Base-by-base conservation (phyloP, 2,888 invertebrate genomes). In the Cataglyphis rosenhaueri region DNA sequence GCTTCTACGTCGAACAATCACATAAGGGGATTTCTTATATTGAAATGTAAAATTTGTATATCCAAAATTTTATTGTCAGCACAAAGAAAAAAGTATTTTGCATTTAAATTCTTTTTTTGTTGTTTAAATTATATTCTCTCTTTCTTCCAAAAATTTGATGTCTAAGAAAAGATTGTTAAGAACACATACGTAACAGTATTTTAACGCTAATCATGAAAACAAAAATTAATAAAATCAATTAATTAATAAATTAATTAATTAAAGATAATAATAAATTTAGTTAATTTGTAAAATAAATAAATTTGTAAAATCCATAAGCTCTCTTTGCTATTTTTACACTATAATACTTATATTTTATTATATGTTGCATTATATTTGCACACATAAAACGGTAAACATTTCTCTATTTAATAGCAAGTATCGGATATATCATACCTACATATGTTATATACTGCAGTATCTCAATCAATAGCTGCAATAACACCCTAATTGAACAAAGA, bases 401-500 rank as follows among this genome's bases (percentile, higher is more conserved):
- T 38, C 9, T 10, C 21, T 5, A 78, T 70, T 78, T 78, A 25
- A 32, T 44, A 59, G 18, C 3, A 6, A 10, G 1, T 3, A 10
- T 41, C 15, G 5, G n/a, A 48, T 52, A 38, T 57, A 41, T 38
- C 12, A 68, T 10, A 1, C 15, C 1, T 62, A 44, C 10, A 6
- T 29, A 21, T 21, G 18, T 15, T 35, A 8, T n/a, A 52, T 48
- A 35, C 21, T 32, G 15, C 32, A 29, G 18, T 78, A 59, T n/a
- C 4, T 78, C 18, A 70, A 59, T 78, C 44, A 78, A 78, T 70
- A 78, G 29, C 41, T 29, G 29, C 59, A 78, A 70, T 59, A 32
- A 44, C 12, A 59, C 41, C 12, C 44, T 70, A 78, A 78, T 70
- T 78, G 18, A 78, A 44, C 57, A 78, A 78, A 59, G 32, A 78